phyloP scores from a whole-genome alignment of 1,140 invertebrate genomes.

The Microplitis mediator region DNA sequence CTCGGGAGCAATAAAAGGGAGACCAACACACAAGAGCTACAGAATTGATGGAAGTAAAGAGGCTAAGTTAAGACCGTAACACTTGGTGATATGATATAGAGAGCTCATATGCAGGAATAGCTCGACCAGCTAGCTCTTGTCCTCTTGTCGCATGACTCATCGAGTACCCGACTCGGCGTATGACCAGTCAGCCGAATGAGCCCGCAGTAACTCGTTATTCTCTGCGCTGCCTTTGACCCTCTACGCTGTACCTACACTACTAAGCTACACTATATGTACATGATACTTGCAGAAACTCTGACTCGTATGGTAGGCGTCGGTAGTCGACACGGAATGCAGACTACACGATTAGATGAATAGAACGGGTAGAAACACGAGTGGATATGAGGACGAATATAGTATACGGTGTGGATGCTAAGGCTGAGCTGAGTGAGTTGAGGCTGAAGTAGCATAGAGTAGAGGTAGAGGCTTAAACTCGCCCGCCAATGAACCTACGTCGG shows the following conservation, averaged over 20 bases:
- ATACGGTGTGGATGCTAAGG: background rate
- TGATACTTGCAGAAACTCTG: too few relatives aligned
- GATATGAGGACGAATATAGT: background rate
- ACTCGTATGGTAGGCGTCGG: background rate
- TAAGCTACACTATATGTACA: too few relatives aligned
- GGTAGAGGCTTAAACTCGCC: background rate
- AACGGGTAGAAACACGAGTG: background rate
- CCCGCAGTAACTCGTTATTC: slow-evolving; percentile 20
- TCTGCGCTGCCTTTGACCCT: slow-evolving; percentile 25
- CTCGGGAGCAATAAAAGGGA: slow-evolving; percentile 41
- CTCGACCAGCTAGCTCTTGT: slow-evolving; percentile 17
- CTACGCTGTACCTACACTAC: slow-evolving; percentile 2
- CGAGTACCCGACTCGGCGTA: slow-evolving; percentile 42
- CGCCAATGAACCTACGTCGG: background rate
- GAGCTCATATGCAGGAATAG: slow-evolving; percentile 7
- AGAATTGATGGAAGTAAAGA: slow-evolving; percentile 39
- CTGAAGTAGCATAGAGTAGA: too few relatives aligned
- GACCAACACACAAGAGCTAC: slow-evolving; percentile 38
- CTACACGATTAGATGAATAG: background rate
- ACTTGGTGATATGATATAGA: too few relatives aligned
- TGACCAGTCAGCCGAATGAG: slow-evolving; percentile 51
- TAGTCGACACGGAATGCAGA: background rate
- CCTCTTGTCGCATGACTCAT: slow-evolving; percentile 46
- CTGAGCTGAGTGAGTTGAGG: too few relatives aligned
- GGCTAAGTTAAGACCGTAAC: too few relatives aligned